These are phyloP conservation scores for Drosophila acutilabella DNA, from an alignment of 2,888 invertebrate species.

Conservation along the genomic window DNA sequence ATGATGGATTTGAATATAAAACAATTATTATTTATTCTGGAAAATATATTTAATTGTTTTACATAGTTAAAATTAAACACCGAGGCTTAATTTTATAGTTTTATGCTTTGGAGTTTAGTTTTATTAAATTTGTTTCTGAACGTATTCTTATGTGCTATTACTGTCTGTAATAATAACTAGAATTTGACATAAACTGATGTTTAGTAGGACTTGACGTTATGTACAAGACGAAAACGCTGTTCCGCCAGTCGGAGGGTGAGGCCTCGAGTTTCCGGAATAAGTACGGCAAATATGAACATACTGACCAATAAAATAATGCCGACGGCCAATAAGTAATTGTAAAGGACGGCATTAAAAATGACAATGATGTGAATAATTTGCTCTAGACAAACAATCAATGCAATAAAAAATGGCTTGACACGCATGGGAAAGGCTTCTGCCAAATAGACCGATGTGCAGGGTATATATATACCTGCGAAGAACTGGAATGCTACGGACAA, in stretches of 20 bases:
- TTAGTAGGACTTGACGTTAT: constrained; percentile 58
- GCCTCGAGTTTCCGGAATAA: constrained; percentile 66
- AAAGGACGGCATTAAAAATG: constrained; percentile 37
- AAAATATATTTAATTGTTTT: no score
- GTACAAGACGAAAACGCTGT: constrained; percentile 48
- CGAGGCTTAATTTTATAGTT: no score
- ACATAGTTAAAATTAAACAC: no score
- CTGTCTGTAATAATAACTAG: not conserved
- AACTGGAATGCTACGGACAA: constrained; percentile 70
- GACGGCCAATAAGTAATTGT: constrained; percentile 52
- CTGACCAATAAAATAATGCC: constrained; percentile 60
- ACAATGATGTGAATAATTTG: constrained; percentile 70
- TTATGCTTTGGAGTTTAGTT: no score
- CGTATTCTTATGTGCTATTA: constrained; percentile 2
- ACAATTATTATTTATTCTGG: no score
- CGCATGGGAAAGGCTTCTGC: constrained; percentile 79
- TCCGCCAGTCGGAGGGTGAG: constrained; percentile 62
- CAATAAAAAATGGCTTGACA: constrained; percentile 69
- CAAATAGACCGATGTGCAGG: constrained; percentile 69
- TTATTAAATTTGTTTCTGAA: not conserved
- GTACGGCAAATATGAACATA: constrained; percentile 41
- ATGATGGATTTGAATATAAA: no score
- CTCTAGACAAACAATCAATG: constrained; percentile 67
- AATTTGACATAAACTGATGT: constrained; percentile 1
- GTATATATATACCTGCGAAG: constrained; percentile 70